Percentiles rank a stretch among this genome's conserved stretches.
Evolutionary conservation across 2,888 invertebrate genomes (phyloP).

Genomic region (Eristalis tenax): DNA sequence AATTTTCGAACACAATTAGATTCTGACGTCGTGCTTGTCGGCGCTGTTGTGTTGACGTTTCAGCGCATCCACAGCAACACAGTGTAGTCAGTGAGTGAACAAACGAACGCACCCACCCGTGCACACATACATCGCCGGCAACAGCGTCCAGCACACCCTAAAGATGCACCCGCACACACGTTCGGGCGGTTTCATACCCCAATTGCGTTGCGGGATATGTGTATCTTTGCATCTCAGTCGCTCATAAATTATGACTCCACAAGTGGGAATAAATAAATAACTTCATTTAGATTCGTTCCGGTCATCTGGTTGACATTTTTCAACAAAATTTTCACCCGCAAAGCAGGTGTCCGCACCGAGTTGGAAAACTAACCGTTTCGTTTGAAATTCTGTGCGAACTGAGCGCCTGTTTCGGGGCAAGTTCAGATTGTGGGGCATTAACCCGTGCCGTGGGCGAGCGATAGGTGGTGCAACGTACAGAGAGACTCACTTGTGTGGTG

Average conservation of each 20-base stretch:
- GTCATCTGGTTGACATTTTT: neutral
- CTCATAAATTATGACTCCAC: neutral
- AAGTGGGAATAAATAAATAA: conserved; percentile 3
- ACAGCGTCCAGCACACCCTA: neutral
- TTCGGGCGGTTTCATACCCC: conserved; percentile 17
- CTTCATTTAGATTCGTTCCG: neutral
- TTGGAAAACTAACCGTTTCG: neutral
- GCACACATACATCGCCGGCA: conserved; percentile 12
- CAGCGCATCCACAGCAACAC: conserved; percentile 22
- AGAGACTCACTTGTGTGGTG: neutral
- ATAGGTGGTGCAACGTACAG: neutral
- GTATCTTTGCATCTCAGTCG: neutral
- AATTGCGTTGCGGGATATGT: conserved; percentile 25
- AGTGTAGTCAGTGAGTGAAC: conserved; percentile 13
- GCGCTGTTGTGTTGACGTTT: conserved; percentile 3
- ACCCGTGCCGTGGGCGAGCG: conserved; percentile 23
- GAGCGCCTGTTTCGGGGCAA: conserved; percentile 5
- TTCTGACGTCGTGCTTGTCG: conserved; percentile 17
- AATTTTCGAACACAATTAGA: conserved; percentile 13
- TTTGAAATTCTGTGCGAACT: neutral
- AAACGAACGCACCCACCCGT: conserved; percentile 20
- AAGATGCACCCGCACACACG: conserved; percentile 4
- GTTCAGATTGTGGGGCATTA: conserved; percentile 38
- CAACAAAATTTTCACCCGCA: neutral
- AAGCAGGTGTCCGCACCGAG: neutral